Conservation (phyloP, 1,140 invertebrate species). For the Drosophila sproati region DNA sequence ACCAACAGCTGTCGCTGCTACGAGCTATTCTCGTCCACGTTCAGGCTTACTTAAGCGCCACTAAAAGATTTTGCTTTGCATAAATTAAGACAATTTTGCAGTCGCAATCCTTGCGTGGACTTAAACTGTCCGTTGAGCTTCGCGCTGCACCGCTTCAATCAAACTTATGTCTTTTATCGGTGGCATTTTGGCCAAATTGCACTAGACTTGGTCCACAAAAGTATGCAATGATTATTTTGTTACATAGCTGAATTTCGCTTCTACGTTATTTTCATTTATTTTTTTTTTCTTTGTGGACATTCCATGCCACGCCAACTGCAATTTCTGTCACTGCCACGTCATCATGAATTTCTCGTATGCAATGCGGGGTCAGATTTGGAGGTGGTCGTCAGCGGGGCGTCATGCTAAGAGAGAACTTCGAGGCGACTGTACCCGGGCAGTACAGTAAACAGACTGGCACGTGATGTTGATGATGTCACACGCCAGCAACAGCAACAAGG, state of each 20-base stretch:
- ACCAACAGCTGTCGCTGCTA: constrained; percentile 10
- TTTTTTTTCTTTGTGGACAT: constrained; percentile 20
- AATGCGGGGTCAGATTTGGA: constrained; percentile 11
- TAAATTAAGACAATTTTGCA: constrained; percentile 71
- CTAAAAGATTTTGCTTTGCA: constrained; percentile 77
- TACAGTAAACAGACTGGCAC: constrained; percentile 29
- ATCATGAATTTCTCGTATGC: constrained; percentile 31
- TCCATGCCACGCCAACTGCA: constrained; percentile 52
- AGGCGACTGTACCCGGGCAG: constrained; percentile 39
- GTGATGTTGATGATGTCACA: constrained; percentile 77
- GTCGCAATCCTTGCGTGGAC: constrained; percentile 20
- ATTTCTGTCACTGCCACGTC: constrained; percentile 66
- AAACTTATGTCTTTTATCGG: constrained; percentile 34
- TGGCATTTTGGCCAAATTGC: constrained; percentile 32
- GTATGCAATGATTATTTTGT: constrained; percentile 70
- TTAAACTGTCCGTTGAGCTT: background rate
- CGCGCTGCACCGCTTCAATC: constrained; percentile 34
- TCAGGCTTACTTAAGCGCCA: constrained; percentile 45
- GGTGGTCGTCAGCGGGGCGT: constrained; percentile 4
- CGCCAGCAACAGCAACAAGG: constrained; percentile 63
- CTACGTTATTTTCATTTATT: constrained; percentile 8
- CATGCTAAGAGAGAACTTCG: constrained; percentile 23
- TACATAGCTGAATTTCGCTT: constrained; percentile 20
- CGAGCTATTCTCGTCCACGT: constrained; percentile 1
- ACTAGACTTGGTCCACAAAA: constrained; percentile 37